Evolutionary conservation across 2,888 invertebrate species (phyloP).

Genomic region (Oxyteleia sp.): DNA sequence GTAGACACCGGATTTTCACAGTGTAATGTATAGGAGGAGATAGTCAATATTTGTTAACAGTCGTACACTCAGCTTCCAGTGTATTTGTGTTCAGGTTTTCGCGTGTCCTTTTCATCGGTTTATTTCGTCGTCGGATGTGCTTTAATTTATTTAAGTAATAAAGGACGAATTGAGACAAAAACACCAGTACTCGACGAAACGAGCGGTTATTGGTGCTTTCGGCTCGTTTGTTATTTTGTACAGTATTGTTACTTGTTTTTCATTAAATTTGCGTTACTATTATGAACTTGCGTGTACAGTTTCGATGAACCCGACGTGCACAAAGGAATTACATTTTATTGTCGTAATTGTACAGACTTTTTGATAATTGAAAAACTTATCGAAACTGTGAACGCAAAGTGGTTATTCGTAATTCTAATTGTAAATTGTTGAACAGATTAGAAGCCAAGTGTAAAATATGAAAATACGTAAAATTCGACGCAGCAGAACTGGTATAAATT

Average conservation of each 20-base stretch:
- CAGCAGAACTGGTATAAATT: constrained; percentile 47
- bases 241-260: no score
- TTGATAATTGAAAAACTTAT: constrained; percentile 19
- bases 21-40: constrained; percentile 7
- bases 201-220: not conserved
- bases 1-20: constrained; percentile 37
- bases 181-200: constrained; percentile 14
- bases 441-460: constrained; percentile 9
- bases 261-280: no score
- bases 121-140: not conserved
- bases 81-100: not conserved
- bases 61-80: constrained; percentile 8
- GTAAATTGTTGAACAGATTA: constrained; percentile 5
- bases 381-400: not conserved
- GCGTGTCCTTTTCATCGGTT: no score
- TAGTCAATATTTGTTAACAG: constrained; percentile 10
- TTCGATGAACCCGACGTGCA: no score
- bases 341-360: no score
- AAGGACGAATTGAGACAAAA: not conserved
- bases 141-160: constrained; percentile 6
- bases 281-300: no score
- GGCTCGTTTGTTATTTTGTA: no score
- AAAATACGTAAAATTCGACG: constrained; percentile 7
- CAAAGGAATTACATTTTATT: constrained; percentile 2
- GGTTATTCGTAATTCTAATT: constrained; percentile 2